phyloP scores from a whole-genome alignment of 2,113 vertebrate species.

The Nycticryphes semicollaris region DNA sequence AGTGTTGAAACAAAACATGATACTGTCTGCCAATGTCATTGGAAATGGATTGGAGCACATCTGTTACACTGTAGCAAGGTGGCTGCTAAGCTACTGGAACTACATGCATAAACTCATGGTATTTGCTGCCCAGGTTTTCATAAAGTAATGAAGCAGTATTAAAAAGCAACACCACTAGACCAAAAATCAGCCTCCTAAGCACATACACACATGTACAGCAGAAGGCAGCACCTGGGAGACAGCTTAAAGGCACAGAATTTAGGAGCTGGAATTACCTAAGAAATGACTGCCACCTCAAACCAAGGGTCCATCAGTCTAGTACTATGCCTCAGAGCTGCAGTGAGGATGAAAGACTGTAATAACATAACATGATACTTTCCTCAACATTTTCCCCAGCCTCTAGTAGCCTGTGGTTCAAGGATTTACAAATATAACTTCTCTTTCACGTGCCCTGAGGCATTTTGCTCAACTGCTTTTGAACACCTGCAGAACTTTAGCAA shows the following conservation, averaged over 20 bases:
- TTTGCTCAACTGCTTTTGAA: background rate
- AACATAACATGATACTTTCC: background rate
- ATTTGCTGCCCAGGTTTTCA: background rate
- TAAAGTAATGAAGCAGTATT: background rate
- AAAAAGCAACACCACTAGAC: background rate
- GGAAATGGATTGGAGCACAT: background rate
- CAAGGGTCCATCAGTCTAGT: background rate
- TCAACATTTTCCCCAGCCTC: background rate
- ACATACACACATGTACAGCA: background rate
- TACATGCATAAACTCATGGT: background rate
- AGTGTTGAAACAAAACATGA: background rate
- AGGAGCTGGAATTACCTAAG: background rate
- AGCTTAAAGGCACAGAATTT: background rate
- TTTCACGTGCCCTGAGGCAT: background rate
- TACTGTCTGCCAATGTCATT: background rate
- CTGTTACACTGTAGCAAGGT: background rate
- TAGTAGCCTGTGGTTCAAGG: background rate
- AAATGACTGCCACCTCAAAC: background rate
- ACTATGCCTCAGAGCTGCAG: background rate
- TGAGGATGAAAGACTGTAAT: rapidly evolving
- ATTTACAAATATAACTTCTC: background rate
- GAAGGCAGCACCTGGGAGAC: background rate
- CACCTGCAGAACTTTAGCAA: background rate
- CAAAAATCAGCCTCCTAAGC: background rate
- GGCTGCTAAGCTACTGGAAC: background rate